Base-by-base conservation (phyloP, 2,888 invertebrate genomes). In the Theretra japonica region DNA sequence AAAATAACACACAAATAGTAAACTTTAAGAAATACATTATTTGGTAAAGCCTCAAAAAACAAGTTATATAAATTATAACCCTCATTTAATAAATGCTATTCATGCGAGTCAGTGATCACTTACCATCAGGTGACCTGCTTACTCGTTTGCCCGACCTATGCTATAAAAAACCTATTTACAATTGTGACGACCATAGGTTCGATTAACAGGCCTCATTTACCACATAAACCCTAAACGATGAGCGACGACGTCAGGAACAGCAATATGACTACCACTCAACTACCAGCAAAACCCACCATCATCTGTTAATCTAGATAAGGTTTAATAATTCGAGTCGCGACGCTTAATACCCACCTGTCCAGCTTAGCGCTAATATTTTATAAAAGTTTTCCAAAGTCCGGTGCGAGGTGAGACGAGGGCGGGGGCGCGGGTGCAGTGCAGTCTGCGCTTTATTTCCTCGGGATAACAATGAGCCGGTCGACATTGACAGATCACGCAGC, bases 401-500 rank as follows among this genome's bases (percentile, higher is more conserved):
- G 79, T 56, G 73, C 65, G 48, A 23, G 75, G 74, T 70, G 76
- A 80, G 19, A 6, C n/a, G n/a, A 17, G 53, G 5, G n/a, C n/a
- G 53, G 53, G 53, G 19, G 5, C 19, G 5, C n/a, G 53, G 53
- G 6, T 4, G 5, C 50, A 19, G 77, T 79, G 83, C 83, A 83
- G 80, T 77, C 81, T 87, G 88, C 87, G 85, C 86, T 88, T 87
- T 85, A 89, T 90, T 90, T 86, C 82, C 83, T 79, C 78, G 82
- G 80, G 85, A 83, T 90, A 91, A 92, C 91, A 92, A 91, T 90
- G 87, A 83, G 83, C 78, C 72, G 73, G 76, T 76, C 76, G 91
- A 92, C 92, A 83, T 87, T 91, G 92, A 92, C 87, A 80, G 90
- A 92, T 92, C 85, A 84, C 83, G 72, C 71, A 70, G 48, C 65